Percentiles rank a stretch among this genome's conserved stretches.
These are phyloP conservation scores for Hylaeus volcanicus DNA, from an alignment of 1,140 invertebrate genomes.

Conservation along the genomic window DNA sequence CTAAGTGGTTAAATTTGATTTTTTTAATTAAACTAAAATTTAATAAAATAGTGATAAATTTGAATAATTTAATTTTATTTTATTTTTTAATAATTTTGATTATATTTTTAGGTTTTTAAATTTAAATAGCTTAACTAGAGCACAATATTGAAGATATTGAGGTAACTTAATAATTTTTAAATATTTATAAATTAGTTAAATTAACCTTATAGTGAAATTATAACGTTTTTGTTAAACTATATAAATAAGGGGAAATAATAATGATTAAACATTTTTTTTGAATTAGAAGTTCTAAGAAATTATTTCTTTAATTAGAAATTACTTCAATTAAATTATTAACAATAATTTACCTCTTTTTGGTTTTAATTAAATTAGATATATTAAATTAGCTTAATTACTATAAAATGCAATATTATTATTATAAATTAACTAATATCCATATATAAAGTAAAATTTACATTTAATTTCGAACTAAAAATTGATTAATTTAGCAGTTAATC, in stretches of 20 bases:
- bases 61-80: constrained; percentile 46
- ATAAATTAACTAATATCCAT: too few relatives aligned
- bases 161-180: too few relatives aligned
- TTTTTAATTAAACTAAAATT: constrained; percentile 38
- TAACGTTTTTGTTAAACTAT: too few relatives aligned
- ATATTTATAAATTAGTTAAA: too few relatives aligned
- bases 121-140: constrained; percentile 60
- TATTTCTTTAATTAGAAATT: constrained; percentile 70
- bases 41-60: constrained; percentile 41
- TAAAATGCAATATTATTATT: too few relatives aligned
- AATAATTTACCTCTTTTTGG: background rate
- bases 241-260: too few relatives aligned
- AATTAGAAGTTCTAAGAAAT: constrained; percentile 65
- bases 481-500: too few relatives aligned
- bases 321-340: constrained; percentile 56
- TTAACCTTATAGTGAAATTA: too few relatives aligned
- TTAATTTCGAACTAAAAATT: too few relatives aligned
- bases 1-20: too few relatives aligned
- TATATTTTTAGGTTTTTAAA: constrained; percentile 64
- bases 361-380: constrained; percentile 46
- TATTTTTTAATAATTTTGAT: constrained; percentile 59
- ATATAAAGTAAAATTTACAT: too few relatives aligned
- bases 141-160: constrained; percentile 83
- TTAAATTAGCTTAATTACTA: constrained; percentile 69
- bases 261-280: too few relatives aligned